phyloP scores from a whole-genome alignment of 2,888 invertebrate species.

The Gerosis bhagava region DNA sequence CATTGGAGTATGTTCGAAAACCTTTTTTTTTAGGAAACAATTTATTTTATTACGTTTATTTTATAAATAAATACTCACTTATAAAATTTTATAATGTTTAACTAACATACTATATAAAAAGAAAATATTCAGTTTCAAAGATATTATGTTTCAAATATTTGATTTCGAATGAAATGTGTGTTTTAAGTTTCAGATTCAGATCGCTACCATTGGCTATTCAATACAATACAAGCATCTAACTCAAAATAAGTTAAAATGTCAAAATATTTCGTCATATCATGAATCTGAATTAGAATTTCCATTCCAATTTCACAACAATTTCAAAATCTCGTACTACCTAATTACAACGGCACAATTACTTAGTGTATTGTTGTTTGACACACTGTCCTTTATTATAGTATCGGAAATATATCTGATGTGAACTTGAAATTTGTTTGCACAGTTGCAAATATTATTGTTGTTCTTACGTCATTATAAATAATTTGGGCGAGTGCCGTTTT shows the following conservation, averaged over 20 bases:
- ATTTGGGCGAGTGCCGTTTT: constrained; percentile 67
- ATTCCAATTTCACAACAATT: constrained; percentile 27
- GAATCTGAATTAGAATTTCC: constrained; percentile 30
- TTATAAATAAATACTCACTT: no score
- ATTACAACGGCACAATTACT: constrained; percentile 4
- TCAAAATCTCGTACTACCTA: constrained; percentile 8
- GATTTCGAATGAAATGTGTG: no score
- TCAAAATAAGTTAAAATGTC: constrained; percentile 33
- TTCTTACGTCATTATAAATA: constrained; percentile 68
- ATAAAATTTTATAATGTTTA: no score
- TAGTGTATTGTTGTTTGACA: background rate
- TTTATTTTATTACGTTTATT: no score
- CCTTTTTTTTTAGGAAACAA: no score
- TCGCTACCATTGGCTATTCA: no score
- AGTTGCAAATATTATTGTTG: constrained; percentile 57
- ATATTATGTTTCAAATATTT: no score
- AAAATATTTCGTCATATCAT: constrained; percentile 39
- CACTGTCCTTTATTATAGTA: no score
- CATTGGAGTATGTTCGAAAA: background rate
- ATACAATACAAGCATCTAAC: background rate
- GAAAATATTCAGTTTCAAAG: no score
- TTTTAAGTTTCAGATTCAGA: no score
- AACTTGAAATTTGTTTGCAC: constrained; percentile 51
- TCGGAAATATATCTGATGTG: no score
- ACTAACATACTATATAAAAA: no score